phyloP scores from a whole-genome alignment of 2,888 invertebrate genomes.

The Lacanobia wlatinum region DNA sequence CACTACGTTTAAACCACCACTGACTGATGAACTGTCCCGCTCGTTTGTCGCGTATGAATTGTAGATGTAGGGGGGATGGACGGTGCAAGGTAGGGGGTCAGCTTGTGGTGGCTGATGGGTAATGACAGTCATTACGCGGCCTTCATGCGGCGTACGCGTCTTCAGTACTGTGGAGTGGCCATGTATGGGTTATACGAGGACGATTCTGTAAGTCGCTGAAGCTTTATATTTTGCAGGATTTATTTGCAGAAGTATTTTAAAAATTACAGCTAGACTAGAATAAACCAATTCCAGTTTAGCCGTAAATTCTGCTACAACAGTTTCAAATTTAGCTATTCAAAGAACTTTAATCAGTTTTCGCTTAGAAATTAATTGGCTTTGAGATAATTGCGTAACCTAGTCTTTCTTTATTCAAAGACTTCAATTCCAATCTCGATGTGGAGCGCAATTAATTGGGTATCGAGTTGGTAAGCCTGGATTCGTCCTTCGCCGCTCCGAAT shows the following conservation, averaged over 20 bases:
- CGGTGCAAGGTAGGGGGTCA: slow-evolving; percentile 53
- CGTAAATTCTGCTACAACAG: not conserved
- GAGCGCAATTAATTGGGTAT: slow-evolving; percentile 24
- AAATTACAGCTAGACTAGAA: not conserved
- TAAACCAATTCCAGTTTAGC: not conserved
- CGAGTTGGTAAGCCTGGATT: not conserved
- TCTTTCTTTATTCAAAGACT: not conserved
- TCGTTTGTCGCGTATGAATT: slow-evolving; percentile 14
- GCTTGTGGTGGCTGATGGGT: slow-evolving; percentile 64
- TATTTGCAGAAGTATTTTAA: not conserved
- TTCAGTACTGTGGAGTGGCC: slow-evolving; percentile 62
- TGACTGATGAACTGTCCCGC: slow-evolving; percentile 28
- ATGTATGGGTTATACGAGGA: slow-evolving; percentile 21
- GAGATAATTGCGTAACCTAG: slow-evolving; percentile 11
- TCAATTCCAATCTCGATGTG: slow-evolving; percentile 26
- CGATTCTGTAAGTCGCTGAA: not conserved
- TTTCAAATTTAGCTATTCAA: not conserved
- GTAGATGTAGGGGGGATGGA: slow-evolving; percentile 11
- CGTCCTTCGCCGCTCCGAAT: slow-evolving; percentile 9
- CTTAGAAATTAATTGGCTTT: not conserved
- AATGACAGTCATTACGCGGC: slow-evolving; percentile 82
- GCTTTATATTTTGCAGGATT: not conserved
- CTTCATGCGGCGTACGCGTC: slow-evolving; percentile 72
- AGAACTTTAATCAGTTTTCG: not conserved
- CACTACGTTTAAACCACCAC: slow-evolving; percentile 49